A percentile compares a stretch with the other conserved stretches of the same genome.
Evolutionary conservation across 92 coral and sea anemone species (phyloP).

Genomic region (Pocillopora meandrina): DNA sequence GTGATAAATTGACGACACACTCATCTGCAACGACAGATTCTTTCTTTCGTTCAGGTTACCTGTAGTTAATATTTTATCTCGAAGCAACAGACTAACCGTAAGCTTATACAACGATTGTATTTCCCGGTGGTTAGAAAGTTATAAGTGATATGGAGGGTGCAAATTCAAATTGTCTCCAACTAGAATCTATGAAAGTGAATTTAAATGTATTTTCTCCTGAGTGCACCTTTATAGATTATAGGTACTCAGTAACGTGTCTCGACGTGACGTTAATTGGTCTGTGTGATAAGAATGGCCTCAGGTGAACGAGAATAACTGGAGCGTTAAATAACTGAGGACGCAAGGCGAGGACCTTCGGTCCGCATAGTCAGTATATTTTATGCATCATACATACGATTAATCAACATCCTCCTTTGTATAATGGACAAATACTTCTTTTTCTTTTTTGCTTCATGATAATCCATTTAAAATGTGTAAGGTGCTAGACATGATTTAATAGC

Average conservation of each 20-base stretch:
- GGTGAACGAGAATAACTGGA: not conserved
- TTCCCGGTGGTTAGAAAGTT: not conserved
- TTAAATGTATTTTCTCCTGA: not conserved
- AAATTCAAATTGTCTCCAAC: not conserved
- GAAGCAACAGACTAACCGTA: not conserved
- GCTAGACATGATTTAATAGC: too few relatives aligned
- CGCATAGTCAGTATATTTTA: too few relatives aligned
- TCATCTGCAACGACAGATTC: not conserved
- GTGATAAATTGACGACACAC: not conserved
- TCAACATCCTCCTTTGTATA: too few relatives aligned
- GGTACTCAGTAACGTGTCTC: not conserved
- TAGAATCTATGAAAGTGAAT: not conserved
- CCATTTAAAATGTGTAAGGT: too few relatives aligned
- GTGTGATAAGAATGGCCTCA: constrained; percentile 18
- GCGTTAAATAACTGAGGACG: not conserved
- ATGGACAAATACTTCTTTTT: too few relatives aligned
- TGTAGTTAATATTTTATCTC: not conserved
- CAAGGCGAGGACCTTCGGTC: too few relatives aligned
- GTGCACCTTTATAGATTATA: not conserved
- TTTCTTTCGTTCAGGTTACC: too few relatives aligned
- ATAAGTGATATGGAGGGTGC: not conserved
- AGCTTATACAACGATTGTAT: not conserved
- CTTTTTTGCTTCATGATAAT: too few relatives aligned
- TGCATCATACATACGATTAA: too few relatives aligned
- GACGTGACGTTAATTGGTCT: constrained; percentile 21